Conservation (phyloP, 2,113 vertebrate species). For the Protobothrops flavoviridis region DNA sequence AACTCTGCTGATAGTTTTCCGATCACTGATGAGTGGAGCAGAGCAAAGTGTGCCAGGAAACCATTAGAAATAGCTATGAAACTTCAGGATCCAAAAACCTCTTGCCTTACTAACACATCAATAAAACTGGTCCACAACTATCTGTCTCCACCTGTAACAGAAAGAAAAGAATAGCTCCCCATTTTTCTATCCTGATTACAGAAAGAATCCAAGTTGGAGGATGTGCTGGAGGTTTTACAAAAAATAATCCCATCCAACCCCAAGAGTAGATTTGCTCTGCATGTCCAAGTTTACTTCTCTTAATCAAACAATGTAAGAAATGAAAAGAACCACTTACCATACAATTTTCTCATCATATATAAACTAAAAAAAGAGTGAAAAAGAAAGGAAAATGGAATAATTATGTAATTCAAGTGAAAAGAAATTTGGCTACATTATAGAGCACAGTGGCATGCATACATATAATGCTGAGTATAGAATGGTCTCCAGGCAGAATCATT, state of each 20-base stretch:
- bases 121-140: background rate
- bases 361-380: slow-evolving; percentile 78
- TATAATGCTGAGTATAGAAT: background rate
- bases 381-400: slow-evolving; percentile 15
- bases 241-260: background rate
- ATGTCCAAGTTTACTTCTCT: background rate
- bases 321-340: slow-evolving; percentile 81
- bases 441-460: background rate
- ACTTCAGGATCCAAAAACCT: background rate
- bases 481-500: background rate
- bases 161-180: no score
- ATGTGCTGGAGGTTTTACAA: background rate
- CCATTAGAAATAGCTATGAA: background rate
- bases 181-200: background rate
- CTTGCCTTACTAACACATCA: background rate
- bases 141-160: background rate
- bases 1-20: background rate
- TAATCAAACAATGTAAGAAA: slow-evolving; percentile 5
- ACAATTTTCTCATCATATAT: slow-evolving; percentile 95
- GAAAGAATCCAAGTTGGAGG: background rate
- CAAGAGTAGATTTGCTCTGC: background rate
- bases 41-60: background rate
- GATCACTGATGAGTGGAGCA: background rate
- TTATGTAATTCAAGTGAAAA: background rate
- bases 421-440: background rate